Conservation (phyloP, 2,888 invertebrate genomes). For the Tetheella fluctuosa region DNA sequence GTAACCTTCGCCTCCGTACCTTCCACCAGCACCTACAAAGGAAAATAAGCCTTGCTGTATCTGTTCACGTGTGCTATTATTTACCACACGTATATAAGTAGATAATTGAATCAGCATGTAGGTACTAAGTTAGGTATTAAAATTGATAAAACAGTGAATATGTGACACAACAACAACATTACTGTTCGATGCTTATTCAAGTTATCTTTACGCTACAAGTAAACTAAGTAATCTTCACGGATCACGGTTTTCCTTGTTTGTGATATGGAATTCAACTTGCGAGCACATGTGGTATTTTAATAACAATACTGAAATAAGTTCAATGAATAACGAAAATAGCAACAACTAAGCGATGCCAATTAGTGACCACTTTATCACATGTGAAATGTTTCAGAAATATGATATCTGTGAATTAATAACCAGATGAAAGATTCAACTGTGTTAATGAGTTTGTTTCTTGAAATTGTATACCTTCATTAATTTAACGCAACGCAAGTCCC, state of each 20-base stretch:
- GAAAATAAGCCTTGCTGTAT: background rate
- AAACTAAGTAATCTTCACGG: constrained; percentile 7
- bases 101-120: background rate
- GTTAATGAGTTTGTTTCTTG: constrained; percentile 50
- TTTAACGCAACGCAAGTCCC: constrained; percentile 50
- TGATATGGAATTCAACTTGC: background rate
- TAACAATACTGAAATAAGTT: background rate
- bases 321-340: constrained; percentile 22
- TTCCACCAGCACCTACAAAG: constrained; percentile 63
- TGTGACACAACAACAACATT: background rate
- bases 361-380: constrained; percentile 35
- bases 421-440: constrained; percentile 49
- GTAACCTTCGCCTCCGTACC: constrained; percentile 77
- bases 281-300: constrained; percentile 2
- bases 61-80: background rate
- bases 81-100: background rate
- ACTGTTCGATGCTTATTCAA: background rate
- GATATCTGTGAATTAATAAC: constrained; percentile 52
- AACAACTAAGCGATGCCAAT: constrained; percentile 42
- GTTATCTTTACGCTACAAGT: background rate
- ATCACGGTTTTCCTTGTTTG: constrained; percentile 10
- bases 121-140: background rate
- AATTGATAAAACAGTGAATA: background rate
- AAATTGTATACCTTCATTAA: constrained; percentile 65
- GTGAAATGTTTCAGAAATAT: constrained; percentile 42